A percentile compares a stretch with the other conserved stretches of the same genome.
Conservation (phyloP, 1,140 invertebrate species). For the Bombyx mandarina region DNA sequence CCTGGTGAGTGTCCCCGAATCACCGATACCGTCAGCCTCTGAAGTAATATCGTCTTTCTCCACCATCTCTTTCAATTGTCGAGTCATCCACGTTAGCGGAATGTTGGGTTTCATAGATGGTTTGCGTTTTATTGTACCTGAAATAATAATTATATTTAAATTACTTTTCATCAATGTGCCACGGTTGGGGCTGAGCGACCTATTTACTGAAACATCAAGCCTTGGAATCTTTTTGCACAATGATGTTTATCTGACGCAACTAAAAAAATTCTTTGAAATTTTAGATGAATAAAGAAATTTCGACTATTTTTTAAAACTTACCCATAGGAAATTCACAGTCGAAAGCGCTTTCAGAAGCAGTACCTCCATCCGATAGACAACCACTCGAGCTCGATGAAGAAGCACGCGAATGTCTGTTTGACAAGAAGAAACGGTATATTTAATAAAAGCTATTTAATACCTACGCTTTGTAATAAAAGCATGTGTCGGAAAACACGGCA, state of each 20-base stretch:
- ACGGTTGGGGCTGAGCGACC: too few relatives aligned
- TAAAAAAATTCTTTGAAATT: background rate
- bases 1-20: slow-evolving; percentile 75
- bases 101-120: slow-evolving; percentile 91
- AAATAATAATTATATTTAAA: slow-evolving; percentile 2
- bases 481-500: too few relatives aligned
- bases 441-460: too few relatives aligned
- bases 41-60: slow-evolving; percentile 67
- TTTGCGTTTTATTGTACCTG: slow-evolving; percentile 88
- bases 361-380: slow-evolving; percentile 82
- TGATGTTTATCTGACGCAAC: background rate
- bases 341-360: slow-evolving; percentile 82
- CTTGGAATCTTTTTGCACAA: too few relatives aligned
- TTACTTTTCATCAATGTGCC: too few relatives aligned
- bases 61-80: slow-evolving; percentile 88
- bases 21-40: slow-evolving; percentile 68
- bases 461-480: too few relatives aligned
- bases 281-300: too few relatives aligned
- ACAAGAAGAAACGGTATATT: too few relatives aligned
- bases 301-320: slow-evolving; percentile 26
- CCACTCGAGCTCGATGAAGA: slow-evolving; percentile 86
- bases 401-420: slow-evolving; percentile 74
- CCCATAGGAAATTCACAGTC: slow-evolving; percentile 82
- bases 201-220: background rate
- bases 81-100: slow-evolving; percentile 90